These are phyloP conservation scores for Pteria penguin DNA, from an alignment of 2,888 invertebrate genomes.

Conservation along the genomic window DNA sequence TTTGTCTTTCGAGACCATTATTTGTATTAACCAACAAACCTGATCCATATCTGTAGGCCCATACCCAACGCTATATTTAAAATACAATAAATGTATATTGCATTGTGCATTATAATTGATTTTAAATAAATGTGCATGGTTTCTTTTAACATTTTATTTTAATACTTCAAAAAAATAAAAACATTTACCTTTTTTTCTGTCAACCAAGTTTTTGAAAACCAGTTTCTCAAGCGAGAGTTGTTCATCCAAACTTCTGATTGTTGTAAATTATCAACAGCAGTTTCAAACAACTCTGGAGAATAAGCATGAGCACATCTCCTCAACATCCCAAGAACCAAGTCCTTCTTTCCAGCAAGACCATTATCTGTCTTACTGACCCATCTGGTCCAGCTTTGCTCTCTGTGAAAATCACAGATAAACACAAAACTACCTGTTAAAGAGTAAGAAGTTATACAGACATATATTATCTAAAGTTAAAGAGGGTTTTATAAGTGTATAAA, in stretches of 20 bases:
- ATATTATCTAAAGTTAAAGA: too few species aligned
- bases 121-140: too few species aligned
- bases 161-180: too few species aligned
- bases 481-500: too few species aligned
- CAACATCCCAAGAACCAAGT: conserved; percentile 8
- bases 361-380: conserved; percentile 34
- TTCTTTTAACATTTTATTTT: too few species aligned
- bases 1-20: too few species aligned
- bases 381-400: conserved; percentile 42
- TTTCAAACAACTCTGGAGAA: not conserved
- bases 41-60: too few species aligned
- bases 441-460: not conserved
- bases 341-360: conserved; percentile 16
- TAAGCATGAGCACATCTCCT: conserved; percentile 13
- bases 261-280: not conserved
- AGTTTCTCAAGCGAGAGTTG: conserved; percentile 9
- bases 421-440: conserved; percentile 25
- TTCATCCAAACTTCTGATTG: not conserved
- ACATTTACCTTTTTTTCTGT: conserved; percentile 14
- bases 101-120: too few species aligned
- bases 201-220: conserved; percentile 12
- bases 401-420: conserved; percentile 40
- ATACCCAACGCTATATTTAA: too few species aligned
- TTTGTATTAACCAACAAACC: too few species aligned
- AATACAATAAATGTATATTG: too few species aligned